Base-by-base conservation (phyloP, 2,888 invertebrate species). In the Drosophila neoperkinsi region DNA sequence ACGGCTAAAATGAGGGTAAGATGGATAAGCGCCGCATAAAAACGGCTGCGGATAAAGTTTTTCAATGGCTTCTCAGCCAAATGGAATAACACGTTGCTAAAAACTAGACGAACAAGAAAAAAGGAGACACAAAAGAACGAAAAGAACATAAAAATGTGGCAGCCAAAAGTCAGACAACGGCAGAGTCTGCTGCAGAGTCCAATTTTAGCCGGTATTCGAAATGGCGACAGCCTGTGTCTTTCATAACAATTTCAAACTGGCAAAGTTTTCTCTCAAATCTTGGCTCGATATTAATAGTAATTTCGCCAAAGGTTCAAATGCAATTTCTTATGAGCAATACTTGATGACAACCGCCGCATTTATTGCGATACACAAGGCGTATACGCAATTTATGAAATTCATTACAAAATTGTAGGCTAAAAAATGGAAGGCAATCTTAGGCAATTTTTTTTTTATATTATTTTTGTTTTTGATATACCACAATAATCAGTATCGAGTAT, bases 1-100 rank as follows among this genome's bases (percentile, higher is more conserved):
- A 74, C 58, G 74, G 64, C 70, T 80, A 74, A 82, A 90, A 62
- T 71, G 80, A 4, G 83, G 86, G 81, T 82, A 85, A 90, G 90
- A 82, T 71, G 89, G 88, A 88, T 90, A 84, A 84, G 88, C 84
- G 71, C 53, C 60, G 65, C 56, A 84, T 63, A 72, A 87, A 46
- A 87, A 90, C 60, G 72, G 77, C 69, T 59, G 71, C 76, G 69
- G 75, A 69, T 70, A 68, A 90, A 84, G 71, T 82, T 90, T 84
- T 78, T 68, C 55, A 25, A 66, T 58, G 67, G 64, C 57, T 36
- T 60, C 49, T 50, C 41, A 51, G 60, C 70, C 64, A 70, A 75
- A 61, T 43, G 49, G 53, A 63, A 80, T 62, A 57, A 57, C 72
- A 71, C 57, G 57, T 55, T 57, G 43, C 58, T 55, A 31, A 77